phyloP scores from a whole-genome alignment of 2,888 invertebrate genomes.

The Creontiades dilutus region DNA sequence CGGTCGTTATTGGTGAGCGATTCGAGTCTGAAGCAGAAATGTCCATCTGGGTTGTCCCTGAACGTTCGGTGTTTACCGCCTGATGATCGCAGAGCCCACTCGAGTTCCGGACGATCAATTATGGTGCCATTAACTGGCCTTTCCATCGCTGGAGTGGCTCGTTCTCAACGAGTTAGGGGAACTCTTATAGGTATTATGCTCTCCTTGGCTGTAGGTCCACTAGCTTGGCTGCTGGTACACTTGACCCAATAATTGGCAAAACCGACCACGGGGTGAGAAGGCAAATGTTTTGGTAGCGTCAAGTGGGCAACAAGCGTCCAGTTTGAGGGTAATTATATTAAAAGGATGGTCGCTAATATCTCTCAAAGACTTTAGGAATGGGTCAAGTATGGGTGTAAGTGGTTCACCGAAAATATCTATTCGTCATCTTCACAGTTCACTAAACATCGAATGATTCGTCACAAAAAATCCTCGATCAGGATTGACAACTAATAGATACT shows the following conservation, averaged over 20 bases:
- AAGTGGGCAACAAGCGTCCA: background rate
- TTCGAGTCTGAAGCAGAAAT: no score
- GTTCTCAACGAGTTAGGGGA: constrained; percentile 12
- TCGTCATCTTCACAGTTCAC: no score
- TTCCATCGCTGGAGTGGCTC: background rate
- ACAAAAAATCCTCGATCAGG: no score
- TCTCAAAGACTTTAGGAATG: background rate
- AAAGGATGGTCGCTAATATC: background rate
- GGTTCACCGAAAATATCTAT: no score
- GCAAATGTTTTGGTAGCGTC: background rate
- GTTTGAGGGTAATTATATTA: background rate
- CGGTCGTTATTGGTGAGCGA: no score
- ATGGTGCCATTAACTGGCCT: background rate
- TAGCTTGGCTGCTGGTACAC: background rate
- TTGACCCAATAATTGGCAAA: constrained; percentile 22
- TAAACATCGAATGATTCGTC: background rate
- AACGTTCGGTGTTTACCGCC: background rate
- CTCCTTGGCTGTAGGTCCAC: background rate
- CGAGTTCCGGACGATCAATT: background rate
- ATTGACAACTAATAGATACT: no score
- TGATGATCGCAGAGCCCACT: background rate
- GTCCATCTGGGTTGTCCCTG: no score
- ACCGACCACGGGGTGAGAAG: background rate
- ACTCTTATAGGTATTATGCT: background rate
- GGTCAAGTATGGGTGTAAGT: no score